Base-by-base conservation (phyloP, 23 tunicate species). In the Corella eumyota region DNA sequence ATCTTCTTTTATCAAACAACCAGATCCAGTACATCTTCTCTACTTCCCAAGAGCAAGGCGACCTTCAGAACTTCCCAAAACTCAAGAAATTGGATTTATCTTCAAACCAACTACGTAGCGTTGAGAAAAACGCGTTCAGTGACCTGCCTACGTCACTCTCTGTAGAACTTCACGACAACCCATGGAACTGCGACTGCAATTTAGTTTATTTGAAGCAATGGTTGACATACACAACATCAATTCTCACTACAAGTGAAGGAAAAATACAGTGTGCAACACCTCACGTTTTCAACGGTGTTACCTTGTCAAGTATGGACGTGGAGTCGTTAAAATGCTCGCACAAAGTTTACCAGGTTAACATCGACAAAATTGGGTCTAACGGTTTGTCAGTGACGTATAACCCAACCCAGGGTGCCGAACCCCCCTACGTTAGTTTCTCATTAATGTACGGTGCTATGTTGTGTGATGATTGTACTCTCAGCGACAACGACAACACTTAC, bases 171-270 rank as follows among this genome's bases (percentile, higher is more conserved):
- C 75, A 77, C 15, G 64, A 46, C 50, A 79, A 79, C 67, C 77
- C 77, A 4, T 74, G 93, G 80, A 40, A 63, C 13, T 74, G 82
- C 40, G 93, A 74, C 37, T 79, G 88, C 33, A 70, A 79, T 36
- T 33, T 79, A 56, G 65, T 51, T 1, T 79, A 79, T 60, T 36
- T 79, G 24, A 79, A 79, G 46, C 32, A 31, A 6, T 79, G 88
- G 88, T 51, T 79, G 52, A 56, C 72, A 24, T 45, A 25, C 31
- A 45, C 72, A 0, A 65, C 36, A 13, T 68, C 85, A n/a, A 56
- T 70, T 1, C 36, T 61, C 13, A 15, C 34, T 3, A 48, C 58
- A 50, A 69, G 85, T 34, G 60, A 56, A 13, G 62, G 50, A 3
- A 66, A 52, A 30, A 70, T 70, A n/a, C 54, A 44, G 25, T 79